Evolutionary conservation across 2,888 invertebrate genomes (phyloP), one percentile per base, ranked within the genome.

Genomic region (Hesperia comma): DNA sequence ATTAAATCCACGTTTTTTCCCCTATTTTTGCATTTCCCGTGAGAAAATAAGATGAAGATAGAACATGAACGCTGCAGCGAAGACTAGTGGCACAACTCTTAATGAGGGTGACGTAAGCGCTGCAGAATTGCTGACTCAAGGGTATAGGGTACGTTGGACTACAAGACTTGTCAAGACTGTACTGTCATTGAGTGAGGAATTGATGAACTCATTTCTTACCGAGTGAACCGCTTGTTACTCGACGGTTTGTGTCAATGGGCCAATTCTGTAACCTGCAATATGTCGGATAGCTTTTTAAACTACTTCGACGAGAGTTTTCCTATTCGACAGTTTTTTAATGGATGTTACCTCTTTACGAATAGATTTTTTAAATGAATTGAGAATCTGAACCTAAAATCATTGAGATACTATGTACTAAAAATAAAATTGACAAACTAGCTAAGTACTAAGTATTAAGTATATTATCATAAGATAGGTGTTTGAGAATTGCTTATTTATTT

Each of bases 41-140:
- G 53, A 32, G 32, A 53, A 53, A 26, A 53, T 32, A 32, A 51
- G 53, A 53, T 53, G 53, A 3, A 53, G 53, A 53, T 53, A 53
- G 26, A 53, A 21, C 53, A 53, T 26, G 53, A 53, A 53, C 53
- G 53, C 26, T 8, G 53, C 32, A n/a, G 26, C 12, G 43, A 26
- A 53, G 21, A 51, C 26, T 32, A 53, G 53, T 14, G 26, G 4
- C 53, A 53, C 26, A 1, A 4, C 32, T 53, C 53, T 53, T 53
- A 53, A 53, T 53, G 53, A 53, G 49, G 49, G 2, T 10, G 53
- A 53, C 26, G 53, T 32, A 8, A 53, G 26, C 6, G 26, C 26
- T 32, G 26, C 15, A 32, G 53, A 26, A 32, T n/a, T 2, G 53
- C 26, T 6, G 14, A 26, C n/a, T 53, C 26, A n/a, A 53, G 53